Evolutionary conservation across 2,113 vertebrate species (phyloP).

Genomic region (Aldabrachelys gigantea): DNA sequence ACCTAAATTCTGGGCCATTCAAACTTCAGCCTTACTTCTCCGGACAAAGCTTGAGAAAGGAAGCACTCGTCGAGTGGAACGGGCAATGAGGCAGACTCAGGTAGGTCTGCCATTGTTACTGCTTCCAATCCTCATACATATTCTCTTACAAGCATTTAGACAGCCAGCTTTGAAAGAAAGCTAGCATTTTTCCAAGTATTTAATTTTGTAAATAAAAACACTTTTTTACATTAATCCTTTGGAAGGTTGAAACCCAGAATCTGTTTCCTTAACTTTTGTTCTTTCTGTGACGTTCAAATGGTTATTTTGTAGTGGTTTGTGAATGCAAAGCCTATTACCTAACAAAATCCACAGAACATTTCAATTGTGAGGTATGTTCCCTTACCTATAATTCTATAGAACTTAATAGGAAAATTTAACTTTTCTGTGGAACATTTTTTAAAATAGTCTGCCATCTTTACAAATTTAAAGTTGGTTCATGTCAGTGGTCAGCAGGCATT

Average conservation of each 20-base stretch:
- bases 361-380: not conserved
- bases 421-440: not conserved
- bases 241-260: not conserved
- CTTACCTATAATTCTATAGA: not conserved
- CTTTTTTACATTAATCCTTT: not conserved
- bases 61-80: constrained; percentile 88
- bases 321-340: not conserved
- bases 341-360: not conserved
- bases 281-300: not conserved
- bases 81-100: constrained; percentile 96
- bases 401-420: not conserved
- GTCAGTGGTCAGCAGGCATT: not conserved
- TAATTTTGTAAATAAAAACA: not conserved
- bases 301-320: not conserved
- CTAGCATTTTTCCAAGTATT: not conserved
- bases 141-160: not conserved
- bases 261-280: not conserved
- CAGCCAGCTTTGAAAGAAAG: not conserved
- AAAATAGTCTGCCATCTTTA: not conserved
- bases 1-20: constrained; percentile 94
- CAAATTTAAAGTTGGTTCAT: not conserved
- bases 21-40: constrained; percentile 89
- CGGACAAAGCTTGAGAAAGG: constrained; percentile 91
- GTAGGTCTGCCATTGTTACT: constrained; percentile 70
- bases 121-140: not conserved